Evolutionary conservation across 2,888 invertebrate species (phyloP).

Genomic region (Andrena dorsata): DNA sequence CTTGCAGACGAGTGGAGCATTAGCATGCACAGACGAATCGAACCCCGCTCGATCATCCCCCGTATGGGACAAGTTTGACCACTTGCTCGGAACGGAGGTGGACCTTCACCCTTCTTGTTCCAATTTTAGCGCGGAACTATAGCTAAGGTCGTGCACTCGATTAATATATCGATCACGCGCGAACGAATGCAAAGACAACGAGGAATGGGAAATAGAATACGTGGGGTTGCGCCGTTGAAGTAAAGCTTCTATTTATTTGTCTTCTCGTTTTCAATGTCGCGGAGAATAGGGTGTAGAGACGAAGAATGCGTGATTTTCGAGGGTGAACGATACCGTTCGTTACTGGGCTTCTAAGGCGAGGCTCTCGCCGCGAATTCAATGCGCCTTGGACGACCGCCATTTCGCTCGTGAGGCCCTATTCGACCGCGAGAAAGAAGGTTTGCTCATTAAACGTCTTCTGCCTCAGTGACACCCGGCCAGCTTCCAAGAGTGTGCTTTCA

Average conservation of each 20-base stretch:
- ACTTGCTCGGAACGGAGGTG: conserved; percentile 22
- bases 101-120: conserved; percentile 48
- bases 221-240: too few species aligned
- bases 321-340: conserved; percentile 10
- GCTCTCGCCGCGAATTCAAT: conserved; percentile 26
- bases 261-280: too few species aligned
- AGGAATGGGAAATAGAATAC: not conserved
- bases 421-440: conserved; percentile 35
- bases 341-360: conserved; percentile 15
- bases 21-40: conserved; percentile 13
- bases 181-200: not conserved
- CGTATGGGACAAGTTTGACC: conserved; percentile 22
- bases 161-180: conserved; percentile 31
- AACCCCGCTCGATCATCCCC: not conserved
- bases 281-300: not conserved
- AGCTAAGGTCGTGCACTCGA: conserved; percentile 25
- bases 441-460: conserved; percentile 58
- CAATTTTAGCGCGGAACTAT: conserved; percentile 39
- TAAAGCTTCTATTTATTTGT: too few species aligned
- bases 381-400: conserved; percentile 1
- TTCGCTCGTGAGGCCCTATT: conserved; percentile 1
- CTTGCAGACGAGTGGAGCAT: conserved; percentile 38
- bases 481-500: conserved; percentile 36
- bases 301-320: not conserved
- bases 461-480: conserved; percentile 47